Evolutionary conservation across 2,797 vertebrate species (phyloP).

Genomic region (Neostethus bicornis): DNA sequence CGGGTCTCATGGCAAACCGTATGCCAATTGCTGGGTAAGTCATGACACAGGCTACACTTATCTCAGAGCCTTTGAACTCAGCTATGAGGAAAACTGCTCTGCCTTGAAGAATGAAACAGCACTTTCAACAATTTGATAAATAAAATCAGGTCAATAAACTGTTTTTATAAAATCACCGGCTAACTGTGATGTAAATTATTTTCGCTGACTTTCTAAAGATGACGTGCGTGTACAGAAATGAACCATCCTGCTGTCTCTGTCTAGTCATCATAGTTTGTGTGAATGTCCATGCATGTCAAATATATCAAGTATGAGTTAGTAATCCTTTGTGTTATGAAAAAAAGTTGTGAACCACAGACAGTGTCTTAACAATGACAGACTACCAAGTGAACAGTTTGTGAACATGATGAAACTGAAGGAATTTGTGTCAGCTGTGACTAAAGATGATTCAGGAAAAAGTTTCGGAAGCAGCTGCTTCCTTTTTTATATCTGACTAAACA

Average conservation of each 20-base stretch:
- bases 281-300: no score
- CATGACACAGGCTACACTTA: slow-evolving; percentile 48
- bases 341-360: not conserved
- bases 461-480: slow-evolving; percentile 71
- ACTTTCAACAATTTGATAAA: not conserved
- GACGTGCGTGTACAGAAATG: no score
- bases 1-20: slow-evolving; percentile 65
- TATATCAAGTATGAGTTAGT: no score
- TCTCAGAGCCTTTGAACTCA: slow-evolving; percentile 47
- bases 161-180: not conserved
- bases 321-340: no score
- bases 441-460: slow-evolving; percentile 38
- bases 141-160: not conserved
- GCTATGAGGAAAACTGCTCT: slow-evolving; percentile 1
- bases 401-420: slow-evolving; percentile 20
- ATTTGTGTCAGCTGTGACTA: slow-evolving; percentile 48
- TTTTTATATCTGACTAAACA: slow-evolving; percentile 2
- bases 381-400: slow-evolving; percentile 29
- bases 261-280: no score
- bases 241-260: no score
- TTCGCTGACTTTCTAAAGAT: not conserved
- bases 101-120: not conserved
- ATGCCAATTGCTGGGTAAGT: slow-evolving; percentile 55
- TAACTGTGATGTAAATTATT: not conserved
- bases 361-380: slow-evolving; percentile 19